Evolutionary conservation across 1,140 invertebrate species (phyloP), one percentile per base, ranked within the genome.

Genomic region (Nephotettix cincticeps): DNA sequence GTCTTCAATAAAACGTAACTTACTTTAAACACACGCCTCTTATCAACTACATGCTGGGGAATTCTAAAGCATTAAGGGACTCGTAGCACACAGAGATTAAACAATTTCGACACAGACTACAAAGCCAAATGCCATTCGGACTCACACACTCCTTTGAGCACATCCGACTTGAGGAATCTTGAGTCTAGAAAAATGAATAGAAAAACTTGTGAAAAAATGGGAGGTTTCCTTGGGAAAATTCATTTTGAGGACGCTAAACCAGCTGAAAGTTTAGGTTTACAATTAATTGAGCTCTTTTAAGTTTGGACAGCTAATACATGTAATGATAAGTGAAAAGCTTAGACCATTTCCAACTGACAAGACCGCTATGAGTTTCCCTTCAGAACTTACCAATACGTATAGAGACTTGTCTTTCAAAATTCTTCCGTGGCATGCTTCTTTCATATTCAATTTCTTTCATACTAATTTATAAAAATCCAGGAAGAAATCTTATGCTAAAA

Each of bases 331-430:
- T n/a, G n/a, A n/a, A n/a, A n/a, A n/a, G n/a, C n/a, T n/a, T n/a
- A n/a, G n/a, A n/a, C n/a, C n/a, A n/a, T n/a, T n/a, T n/a, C n/a
- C n/a, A n/a, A n/a, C n/a, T n/a, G n/a, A n/a, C n/a, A n/a, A n/a
- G n/a, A n/a, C n/a, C n/a, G n/a, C n/a, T n/a, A n/a, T n/a, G n/a
- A n/a, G n/a, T n/a, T n/a, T n/a, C 32, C 17, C 43, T 11, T n/a
- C 25, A 69, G 27, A 13, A 47, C 71, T 73, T 61, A 77, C 76
- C 76, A 40, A 76, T 77, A 54, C 74, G 58, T 1, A 76, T 68
- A 11, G 74, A 77, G 0, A 77, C 71, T 64, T 77, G 75, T 25
- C 75, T 66, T 64, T 77, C 72, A 45, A 75, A 76, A 28, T 66
- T 72, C 19, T 61, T 72, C 28, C 64, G n/a, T 25, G 56, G 68